Base-by-base conservation (phyloP, 2,797 vertebrate genomes). In the Hephaestus fuliginosus region DNA sequence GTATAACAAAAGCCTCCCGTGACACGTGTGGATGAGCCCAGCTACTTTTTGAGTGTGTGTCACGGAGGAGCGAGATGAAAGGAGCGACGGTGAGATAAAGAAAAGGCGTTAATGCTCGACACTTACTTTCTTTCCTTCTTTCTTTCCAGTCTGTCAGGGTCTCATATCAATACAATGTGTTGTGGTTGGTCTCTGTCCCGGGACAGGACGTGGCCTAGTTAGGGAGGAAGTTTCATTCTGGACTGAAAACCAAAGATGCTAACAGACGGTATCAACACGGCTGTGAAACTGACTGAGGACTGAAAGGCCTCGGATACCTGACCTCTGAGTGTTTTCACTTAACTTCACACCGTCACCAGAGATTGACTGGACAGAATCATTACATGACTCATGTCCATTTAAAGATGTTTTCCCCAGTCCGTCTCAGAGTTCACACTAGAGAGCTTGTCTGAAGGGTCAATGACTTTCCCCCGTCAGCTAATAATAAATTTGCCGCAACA, bases 191-290 rank as follows among this genome's bases (percentile, higher is more conserved):
- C 68, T 76, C 72, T 60, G 76, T 91, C 86, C 86, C 86, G 78
- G 79, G 82, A 90, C 89, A 90, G 90, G 87, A 90, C 79, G 83
- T 88, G 90, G 86, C 89, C 91, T 65, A 84, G 83, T 91, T 89
- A 89, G 69, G 25, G 78, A 88, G 84, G 83, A 86, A 79, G 85
- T 81, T 66, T 81, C 80, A 68, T 20, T 48, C 73, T 87, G 90
- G 89, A 89, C 75, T 70, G 74, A 88, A 25, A 81, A 86, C 85
- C 85, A 92, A 86, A 89, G 75, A 80, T 60, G 67, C 36, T 60
- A 76, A 67, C 61, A 70, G 74, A 76, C 52, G 85, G 56, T 67
- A 87, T 84, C 71, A 74, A 86, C 71, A 49, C 55, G 43, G 73
- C 82, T 74, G 81, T 44, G 79, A 88, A 75, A 80, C 36, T 7